Evolutionary conservation across 2,888 invertebrate species (phyloP).

Genomic region (Pseudococcus jackbeardsleyi): DNA sequence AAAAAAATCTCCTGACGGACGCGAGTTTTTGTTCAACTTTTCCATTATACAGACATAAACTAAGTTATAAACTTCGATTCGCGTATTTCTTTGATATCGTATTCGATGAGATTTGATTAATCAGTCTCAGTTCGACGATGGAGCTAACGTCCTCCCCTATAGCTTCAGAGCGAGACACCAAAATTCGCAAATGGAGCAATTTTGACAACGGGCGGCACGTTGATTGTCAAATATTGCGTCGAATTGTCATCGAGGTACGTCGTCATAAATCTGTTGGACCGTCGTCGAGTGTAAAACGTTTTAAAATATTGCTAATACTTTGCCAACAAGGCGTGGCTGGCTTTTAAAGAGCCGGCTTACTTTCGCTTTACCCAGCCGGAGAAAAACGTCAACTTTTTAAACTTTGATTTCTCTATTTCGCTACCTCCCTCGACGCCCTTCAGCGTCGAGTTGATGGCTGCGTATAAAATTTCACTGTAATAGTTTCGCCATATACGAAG

Average conservation of each 20-base stretch:
- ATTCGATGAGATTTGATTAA: conserved; percentile 58
- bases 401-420: neutral
- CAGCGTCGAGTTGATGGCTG: neutral
- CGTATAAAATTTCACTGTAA: conserved; percentile 4
- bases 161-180: neutral
- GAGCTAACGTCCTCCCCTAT: neutral
- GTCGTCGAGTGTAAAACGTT: conserved; percentile 40
- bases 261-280: conserved; percentile 6
- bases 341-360: neutral
- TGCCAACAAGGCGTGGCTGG: conserved; percentile 44
- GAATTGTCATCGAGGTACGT: conserved; percentile 8
- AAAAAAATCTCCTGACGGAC: conserved; percentile 14
- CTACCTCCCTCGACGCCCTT: neutral
- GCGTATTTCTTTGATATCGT: conserved; percentile 44
- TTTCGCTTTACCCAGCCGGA: neutral
- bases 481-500: neutral
- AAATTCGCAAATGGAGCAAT: neutral
- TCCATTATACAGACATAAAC: conserved; percentile 58
- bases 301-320: conserved; percentile 51
- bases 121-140: conserved; percentile 15
- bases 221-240: neutral
- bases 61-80: conserved; percentile 52
- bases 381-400: conserved; percentile 1
- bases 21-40: conserved; percentile 57
- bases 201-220: neutral